Base-by-base conservation (phyloP, 2,888 invertebrate species). In the Synergus gifuensis region DNA sequence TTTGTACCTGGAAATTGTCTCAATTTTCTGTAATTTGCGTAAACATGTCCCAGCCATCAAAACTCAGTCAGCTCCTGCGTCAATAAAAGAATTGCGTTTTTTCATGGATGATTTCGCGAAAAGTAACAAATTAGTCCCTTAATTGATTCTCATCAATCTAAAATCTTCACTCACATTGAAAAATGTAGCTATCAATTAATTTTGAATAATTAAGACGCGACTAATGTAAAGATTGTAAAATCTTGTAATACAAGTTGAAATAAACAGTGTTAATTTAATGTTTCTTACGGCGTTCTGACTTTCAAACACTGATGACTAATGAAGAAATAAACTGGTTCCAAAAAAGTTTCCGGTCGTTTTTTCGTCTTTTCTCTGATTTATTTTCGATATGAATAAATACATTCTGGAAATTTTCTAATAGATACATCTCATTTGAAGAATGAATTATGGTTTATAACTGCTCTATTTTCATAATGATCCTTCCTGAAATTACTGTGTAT, bases 11-110 rank as follows among this genome's bases (percentile, higher is more conserved):
- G 9, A 67, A 67, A 67, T 67, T 46, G 18, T n/a, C 44, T 67
- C 46, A 67, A 46, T 67, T 67, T 66, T 66, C 44, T 42, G 18
- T 22, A 67, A 67, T 67, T 67, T 67, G 40, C 18, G 18, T 18
- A 67, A 4, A 9, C 18, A 44, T 18, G 44, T 46, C 46, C 44
- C 44, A 22, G 4, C 7, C 44, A 67, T n/a, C 44, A 18, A 18
- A 67, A n/a, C 18, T 67, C 9, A 44, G 22, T 28, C 14, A 46
- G 4, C 46, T 22, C 18, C 18, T 67, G 14, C 67, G 67, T 67
- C 67, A 67, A 46, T 18, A n/a, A 16, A 42, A n/a, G 0, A 66
- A 66, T 42, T 16, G 66, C n/a, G 66, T 64, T 64, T 64, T 64
- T 64, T 36, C 16, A 64, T 12, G 16, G 16, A 40, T 44, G 44